Evolutionary conservation across 2,113 vertebrate species (phyloP).

Genomic region (Myotis lucifugus): DNA sequence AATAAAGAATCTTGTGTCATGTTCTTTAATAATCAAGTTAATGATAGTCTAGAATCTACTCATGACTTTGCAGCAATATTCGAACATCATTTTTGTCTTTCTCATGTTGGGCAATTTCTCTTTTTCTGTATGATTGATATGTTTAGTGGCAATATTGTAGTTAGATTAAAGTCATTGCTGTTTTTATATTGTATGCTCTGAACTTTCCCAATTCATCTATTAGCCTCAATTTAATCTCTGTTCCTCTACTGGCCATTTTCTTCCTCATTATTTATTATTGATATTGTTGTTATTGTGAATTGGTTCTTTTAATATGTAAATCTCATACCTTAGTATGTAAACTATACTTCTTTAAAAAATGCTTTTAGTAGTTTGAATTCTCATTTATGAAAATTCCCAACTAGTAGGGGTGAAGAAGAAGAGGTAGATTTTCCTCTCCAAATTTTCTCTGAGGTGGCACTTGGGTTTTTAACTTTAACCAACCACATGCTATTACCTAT

Average conservation of each 20-base stretch:
- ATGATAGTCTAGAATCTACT: background rate
- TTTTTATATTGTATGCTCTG: background rate
- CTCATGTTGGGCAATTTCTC: background rate
- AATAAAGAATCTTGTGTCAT: background rate
- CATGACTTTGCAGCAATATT: background rate
- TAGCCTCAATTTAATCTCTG: background rate
- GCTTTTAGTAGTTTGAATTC: background rate
- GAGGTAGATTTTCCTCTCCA: background rate
- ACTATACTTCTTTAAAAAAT: background rate
- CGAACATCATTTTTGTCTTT: background rate
- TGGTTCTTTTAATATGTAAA: background rate
- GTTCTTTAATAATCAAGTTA: background rate
- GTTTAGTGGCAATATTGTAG: background rate
- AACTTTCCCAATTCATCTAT: background rate
- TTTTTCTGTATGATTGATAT: background rate
- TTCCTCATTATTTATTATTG: slow-evolving; percentile 17
- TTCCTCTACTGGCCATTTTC: background rate
- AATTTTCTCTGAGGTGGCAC: background rate
- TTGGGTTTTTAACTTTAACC: background rate
- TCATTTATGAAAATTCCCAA: background rate
- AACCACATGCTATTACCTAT: background rate
- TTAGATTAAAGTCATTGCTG: background rate
- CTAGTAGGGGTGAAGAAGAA: background rate
- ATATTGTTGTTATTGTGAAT: background rate
- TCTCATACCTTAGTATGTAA: background rate